Evolutionary conservation across 30 jellyfish, hydroid and myxozoan genomes (phyloP), one percentile per base, ranked within the genome.

Genomic region (Haliclystus octoradiatus): DNA sequence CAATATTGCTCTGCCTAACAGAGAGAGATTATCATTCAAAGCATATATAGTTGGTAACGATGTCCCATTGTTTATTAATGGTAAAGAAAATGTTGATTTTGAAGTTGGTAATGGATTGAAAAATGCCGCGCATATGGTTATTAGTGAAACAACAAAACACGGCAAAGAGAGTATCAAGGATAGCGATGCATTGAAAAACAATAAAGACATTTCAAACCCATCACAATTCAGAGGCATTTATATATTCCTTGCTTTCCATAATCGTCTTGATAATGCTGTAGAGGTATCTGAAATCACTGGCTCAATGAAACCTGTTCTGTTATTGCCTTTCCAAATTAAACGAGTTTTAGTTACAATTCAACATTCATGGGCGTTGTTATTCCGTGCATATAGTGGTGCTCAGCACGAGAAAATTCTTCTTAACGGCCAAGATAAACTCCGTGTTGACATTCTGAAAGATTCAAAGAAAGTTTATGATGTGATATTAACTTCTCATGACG

Each of bases 371-470:
- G 94, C 98, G 15, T 27, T 89, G 78, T 64, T 72, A 19, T 75
- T 89, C 66, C 79, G 81, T n/a, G 98, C 95, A 22, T 57, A 47
- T 53, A 77, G 85, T 53, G 92, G 80, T 1, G 78, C 65, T 15
- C 64, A 47, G n/a, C 49, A 66, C 7, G 84, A 78, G 23, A 80
- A 82, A n/a, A 33, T 82, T 14, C 74, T 81, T 51, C 52, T 89
- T 51, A 89, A 82, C 66, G 98, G 98, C 15, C 98, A 89, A 33
- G 78, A 88, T 22, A 93, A 89, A 47, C 71, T 82, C 3, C 72
- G 89, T 27, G 80, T 82, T 35, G 66, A 73, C 66, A 15, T 82
- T 19, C 83, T 75, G 0, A 34, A 47, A 1, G 89, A 69, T 5
- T 52, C 34, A 2, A 52, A 74, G 24, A 52, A 31, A 1, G 5